phyloP scores from a whole-genome alignment of 1,140 invertebrate species.

The Drosophila aff. region DNA sequence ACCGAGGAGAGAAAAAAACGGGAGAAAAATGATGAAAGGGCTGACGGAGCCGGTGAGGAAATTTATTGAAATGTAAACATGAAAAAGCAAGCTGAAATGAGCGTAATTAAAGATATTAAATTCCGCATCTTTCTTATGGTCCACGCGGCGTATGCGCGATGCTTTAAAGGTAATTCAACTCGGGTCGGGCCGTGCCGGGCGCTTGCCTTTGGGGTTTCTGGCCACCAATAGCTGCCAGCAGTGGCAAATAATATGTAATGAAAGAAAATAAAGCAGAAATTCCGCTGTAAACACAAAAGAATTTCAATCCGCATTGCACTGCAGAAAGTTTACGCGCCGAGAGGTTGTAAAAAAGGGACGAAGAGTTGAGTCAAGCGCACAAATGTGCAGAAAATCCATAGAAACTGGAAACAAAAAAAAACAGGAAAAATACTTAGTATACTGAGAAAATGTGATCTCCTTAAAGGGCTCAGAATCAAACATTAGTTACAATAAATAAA shows the following conservation, averaged over 20 bases:
- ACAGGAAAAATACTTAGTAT: not conserved
- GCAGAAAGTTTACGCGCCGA: slow-evolving; percentile 60
- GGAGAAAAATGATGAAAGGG: slow-evolving; percentile 52
- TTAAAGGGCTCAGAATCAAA: no score
- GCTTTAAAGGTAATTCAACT: slow-evolving; percentile 50
- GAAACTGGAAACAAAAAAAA: not conserved
- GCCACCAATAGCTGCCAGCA: slow-evolving; percentile 48
- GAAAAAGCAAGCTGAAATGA: slow-evolving; percentile 57
- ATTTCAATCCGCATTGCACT: slow-evolving; percentile 76
- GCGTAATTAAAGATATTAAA: slow-evolving; percentile 77
- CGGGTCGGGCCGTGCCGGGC: not conserved
- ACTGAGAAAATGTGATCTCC: not conserved
- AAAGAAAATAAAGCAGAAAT: slow-evolving; percentile 61
- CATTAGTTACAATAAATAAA: no score
- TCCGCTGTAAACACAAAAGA: slow-evolving; percentile 78
- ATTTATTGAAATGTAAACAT: slow-evolving; percentile 83
- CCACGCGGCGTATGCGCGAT: slow-evolving; percentile 59
- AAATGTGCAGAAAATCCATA: slow-evolving; percentile 26
- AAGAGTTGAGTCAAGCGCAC: slow-evolving; percentile 40
- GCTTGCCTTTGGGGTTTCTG: slow-evolving; percentile 19
- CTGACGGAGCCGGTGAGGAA: slow-evolving; percentile 35
- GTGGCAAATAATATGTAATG: slow-evolving; percentile 34
- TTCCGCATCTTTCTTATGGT: slow-evolving; percentile 19
- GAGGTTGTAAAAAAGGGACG: slow-evolving; percentile 24
- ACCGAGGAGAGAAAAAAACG: slow-evolving; percentile 4